phyloP scores from a whole-genome alignment of 1,140 invertebrate species.

The Sesamia nonagrioides region DNA sequence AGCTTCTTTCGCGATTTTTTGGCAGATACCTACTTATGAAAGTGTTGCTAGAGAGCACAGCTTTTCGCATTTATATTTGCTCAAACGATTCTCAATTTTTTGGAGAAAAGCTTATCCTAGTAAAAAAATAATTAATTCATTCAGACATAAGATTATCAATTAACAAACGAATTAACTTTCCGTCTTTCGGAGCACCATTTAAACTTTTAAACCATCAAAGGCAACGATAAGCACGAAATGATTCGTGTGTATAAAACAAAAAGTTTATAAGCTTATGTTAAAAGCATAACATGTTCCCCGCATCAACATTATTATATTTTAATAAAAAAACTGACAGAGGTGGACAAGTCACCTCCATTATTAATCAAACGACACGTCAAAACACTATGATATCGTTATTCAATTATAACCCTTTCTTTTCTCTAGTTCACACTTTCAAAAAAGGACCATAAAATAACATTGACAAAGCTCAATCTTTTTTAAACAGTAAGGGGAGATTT shows the following conservation, averaged over 20 bases:
- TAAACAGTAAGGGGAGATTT: slow-evolving; percentile 3
- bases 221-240: slow-evolving; percentile 36
- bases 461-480: neutral
- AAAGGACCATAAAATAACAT: neutral
- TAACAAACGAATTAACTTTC: neutral
- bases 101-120: neutral
- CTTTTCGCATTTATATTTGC: no score
- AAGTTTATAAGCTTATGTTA: slow-evolving; percentile 61
- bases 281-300: slow-evolving; percentile 75
- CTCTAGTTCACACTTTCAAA: neutral
- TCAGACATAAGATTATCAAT: neutral
- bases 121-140: neutral
- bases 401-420: slow-evolving; percentile 80
- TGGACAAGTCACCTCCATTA: slow-evolving; percentile 80
- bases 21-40: no score
- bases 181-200: neutral
- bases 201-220: slow-evolving; percentile 28
- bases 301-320: slow-evolving; percentile 75
- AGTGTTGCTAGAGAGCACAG: no score
- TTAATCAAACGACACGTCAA: slow-evolving; percentile 84
- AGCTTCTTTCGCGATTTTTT: no score
- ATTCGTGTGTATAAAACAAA: slow-evolving; percentile 54
- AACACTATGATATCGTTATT: slow-evolving; percentile 84
- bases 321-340: slow-evolving; percentile 52
- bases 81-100: no score